Percentiles rank a stretch among this genome's conserved stretches.
Evolutionary conservation across 2,888 invertebrate species (phyloP).

Genomic region (Notodonta dromedarius): DNA sequence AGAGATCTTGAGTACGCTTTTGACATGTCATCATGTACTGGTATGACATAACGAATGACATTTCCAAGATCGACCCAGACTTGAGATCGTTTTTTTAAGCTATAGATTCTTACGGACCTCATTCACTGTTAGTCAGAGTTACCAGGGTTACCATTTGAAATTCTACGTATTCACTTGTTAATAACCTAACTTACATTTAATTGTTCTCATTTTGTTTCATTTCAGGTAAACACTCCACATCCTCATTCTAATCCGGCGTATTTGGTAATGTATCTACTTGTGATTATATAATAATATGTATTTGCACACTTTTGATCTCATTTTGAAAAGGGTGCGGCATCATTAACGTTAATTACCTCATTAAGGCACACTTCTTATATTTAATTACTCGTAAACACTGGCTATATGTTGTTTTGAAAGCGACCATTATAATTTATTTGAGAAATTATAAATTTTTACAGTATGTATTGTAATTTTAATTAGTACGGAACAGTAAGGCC

Average conservation of each 20-base stretch:
- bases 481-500: too few relatives aligned
- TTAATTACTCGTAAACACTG: slow-evolving; percentile 16
- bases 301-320: not conserved
- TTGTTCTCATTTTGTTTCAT: slow-evolving; percentile 31
- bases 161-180: too few relatives aligned
- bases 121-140: too few relatives aligned
- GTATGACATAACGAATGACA: too few relatives aligned
- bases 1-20: too few relatives aligned
- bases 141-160: too few relatives aligned
- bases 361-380: slow-evolving; percentile 3
- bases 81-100: too few relatives aligned
- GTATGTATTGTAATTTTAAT: too few relatives aligned
- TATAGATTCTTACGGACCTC: too few relatives aligned
- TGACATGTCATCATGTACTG: too few relatives aligned
- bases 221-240: slow-evolving; percentile 36
- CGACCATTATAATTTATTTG: not conserved
- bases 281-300: not conserved
- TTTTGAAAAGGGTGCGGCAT: slow-evolving; percentile 1
- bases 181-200: too few relatives aligned
- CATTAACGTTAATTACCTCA: slow-evolving; percentile 5
- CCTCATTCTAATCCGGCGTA: not conserved
- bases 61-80: too few relatives aligned
- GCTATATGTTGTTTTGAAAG: slow-evolving; percentile 19
- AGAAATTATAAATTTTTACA: not conserved
- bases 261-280: slow-evolving; percentile 1